Base-by-base conservation (phyloP, 2,888 invertebrate genomes). In the Helleia helle region DNA sequence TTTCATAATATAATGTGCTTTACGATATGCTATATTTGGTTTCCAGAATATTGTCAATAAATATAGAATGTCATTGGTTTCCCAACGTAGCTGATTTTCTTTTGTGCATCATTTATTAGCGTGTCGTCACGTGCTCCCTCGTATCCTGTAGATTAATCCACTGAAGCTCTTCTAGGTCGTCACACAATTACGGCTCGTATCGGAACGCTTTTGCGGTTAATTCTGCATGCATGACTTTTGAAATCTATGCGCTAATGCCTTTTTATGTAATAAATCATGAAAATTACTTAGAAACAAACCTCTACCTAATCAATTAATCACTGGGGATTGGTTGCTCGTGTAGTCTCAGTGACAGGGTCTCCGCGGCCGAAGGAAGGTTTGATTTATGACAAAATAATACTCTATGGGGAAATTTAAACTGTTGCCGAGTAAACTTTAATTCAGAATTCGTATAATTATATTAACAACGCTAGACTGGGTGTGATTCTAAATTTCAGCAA, bases 281-380 rank as follows among this genome's bases (percentile, higher is more conserved):
- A 75, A 79, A 81, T 81, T 70, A 72, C 67, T 62, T 58, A 61
- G 60, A 62, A 70, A 65, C 58, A 60, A 61, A 59, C 63, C 69
- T 65, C 62, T 68, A 70, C 71, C 72, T 74, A 75, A 71, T 72
- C 74, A 77, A 83, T 81, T 81, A 81, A 80, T 81, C 81, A 77
- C 71, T 56, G 56, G 70, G 68, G 72, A 74, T 65, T 62, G 72
- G 65, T 49, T 50, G 55, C 56, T 56, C 60, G 61, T 58, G 62
- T 61, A 63, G 59, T 64, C 63, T 58, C 58, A 59, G 65, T 62
- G 74, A 72, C 75, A 70, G 72, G 70, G 56, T 56, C 52, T 51
- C 56, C 54, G 58, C 62, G 65, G 64, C 69, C 70, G 58, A 50
- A 44, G 62, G 50, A 70, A 70, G 71, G 73, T 69, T 72, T 80